Evolutionary conservation across 2,797 vertebrate genomes (phyloP).

Genomic region (Lepilemur ruficaudatus): DNA sequence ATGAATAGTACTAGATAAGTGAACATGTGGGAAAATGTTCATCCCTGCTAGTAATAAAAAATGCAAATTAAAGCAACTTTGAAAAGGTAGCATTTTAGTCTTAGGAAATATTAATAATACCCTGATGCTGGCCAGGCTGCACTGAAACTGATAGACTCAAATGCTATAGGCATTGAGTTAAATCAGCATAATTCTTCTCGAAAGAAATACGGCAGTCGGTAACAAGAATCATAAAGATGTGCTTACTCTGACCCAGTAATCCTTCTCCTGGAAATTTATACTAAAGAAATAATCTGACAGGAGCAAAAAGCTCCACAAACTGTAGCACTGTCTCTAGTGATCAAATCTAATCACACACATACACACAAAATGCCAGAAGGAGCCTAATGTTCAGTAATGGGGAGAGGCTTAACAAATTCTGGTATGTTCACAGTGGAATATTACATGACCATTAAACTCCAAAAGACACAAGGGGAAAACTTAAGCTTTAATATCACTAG

Average conservation of each 20-base stretch:
- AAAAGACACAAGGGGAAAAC: background rate
- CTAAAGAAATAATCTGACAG: conserved; percentile 40
- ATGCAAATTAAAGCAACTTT: conserved; percentile 32
- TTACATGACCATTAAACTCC: background rate
- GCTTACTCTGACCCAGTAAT: conserved; percentile 56
- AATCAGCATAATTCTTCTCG: conserved; percentile 49
- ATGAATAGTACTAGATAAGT: background rate
- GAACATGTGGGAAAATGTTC: background rate
- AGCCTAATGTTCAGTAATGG: background rate
- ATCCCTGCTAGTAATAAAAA: conserved; percentile 35
- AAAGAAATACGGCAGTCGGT: conserved; percentile 40
- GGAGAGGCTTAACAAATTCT: background rate
- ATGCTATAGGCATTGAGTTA: background rate
- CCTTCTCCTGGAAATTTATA: conserved; percentile 25
- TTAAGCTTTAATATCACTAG: background rate
- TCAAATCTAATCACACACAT: background rate
- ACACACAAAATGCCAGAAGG: background rate
- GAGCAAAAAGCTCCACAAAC: conserved; percentile 32
- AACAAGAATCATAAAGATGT: conserved; percentile 40
- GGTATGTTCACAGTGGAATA: background rate
- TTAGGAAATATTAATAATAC: background rate
- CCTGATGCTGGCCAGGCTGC: background rate
- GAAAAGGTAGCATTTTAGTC: conserved; percentile 30
- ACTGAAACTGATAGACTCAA: background rate
- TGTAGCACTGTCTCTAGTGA: background rate